Evolutionary conservation across 2,797 vertebrate genomes (phyloP).

Genomic region (Agapornis canus): DNA sequence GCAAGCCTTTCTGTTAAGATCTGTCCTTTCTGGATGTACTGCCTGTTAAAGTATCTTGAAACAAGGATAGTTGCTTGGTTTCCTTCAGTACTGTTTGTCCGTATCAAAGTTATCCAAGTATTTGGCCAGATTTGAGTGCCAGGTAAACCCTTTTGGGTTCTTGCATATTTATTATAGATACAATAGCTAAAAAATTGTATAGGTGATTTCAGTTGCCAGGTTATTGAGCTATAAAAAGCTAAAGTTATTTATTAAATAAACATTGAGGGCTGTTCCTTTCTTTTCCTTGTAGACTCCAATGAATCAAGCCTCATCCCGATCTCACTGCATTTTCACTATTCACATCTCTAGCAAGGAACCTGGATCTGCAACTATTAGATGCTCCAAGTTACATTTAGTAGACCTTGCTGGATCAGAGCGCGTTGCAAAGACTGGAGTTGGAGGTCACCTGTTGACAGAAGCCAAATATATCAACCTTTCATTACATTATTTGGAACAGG

Average conservation of each 20-base stretch:
- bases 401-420: slow-evolving; percentile 96
- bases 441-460: slow-evolving; percentile 90
- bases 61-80: neutral
- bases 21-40: neutral
- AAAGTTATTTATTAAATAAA: neutral
- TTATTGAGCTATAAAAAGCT: neutral
- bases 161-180: neutral
- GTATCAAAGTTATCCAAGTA: neutral
- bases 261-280: neutral
- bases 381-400: slow-evolving; percentile 93
- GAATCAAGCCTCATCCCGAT: slow-evolving; percentile 96
- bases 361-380: slow-evolving; percentile 85
- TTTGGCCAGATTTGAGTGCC: neutral
- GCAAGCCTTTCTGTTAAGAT: neutral
- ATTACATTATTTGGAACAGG: slow-evolving; percentile 95
- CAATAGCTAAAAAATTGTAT: neutral
- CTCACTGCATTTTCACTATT: slow-evolving; percentile 96
- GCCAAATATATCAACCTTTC: slow-evolving; percentile 98
- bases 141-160: neutral
- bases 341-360: slow-evolving; percentile 91
- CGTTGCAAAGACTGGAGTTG: slow-evolving; percentile 89
- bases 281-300: slow-evolving; percentile 86
- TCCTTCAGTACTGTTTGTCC: neutral
- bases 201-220: neutral
- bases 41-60: neutral